phyloP scores from a whole-genome alignment of 2,888 invertebrate species.

The Troides oblongomaculatus region DNA sequence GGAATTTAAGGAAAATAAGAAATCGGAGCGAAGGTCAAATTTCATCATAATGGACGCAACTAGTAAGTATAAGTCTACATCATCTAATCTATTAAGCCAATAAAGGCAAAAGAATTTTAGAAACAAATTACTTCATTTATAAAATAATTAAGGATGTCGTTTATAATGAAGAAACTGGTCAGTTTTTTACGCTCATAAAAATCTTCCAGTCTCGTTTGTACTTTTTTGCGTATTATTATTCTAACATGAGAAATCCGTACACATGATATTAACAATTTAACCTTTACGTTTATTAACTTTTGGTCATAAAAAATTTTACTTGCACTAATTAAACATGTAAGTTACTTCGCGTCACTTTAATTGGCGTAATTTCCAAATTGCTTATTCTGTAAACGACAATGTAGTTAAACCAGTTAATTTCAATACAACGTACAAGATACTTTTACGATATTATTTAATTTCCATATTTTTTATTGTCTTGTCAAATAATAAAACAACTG shows the following conservation, averaged over 20 bases:
- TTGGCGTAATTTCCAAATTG: conserved; percentile 14
- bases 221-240: not conserved
- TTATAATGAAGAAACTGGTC: too few relatives aligned
- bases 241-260: too few relatives aligned
- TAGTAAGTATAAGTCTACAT: conserved; percentile 58
- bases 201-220: too few relatives aligned
- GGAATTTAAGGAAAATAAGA: conserved; percentile 43
- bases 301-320: too few relatives aligned
- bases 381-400: not conserved
- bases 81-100: not conserved
- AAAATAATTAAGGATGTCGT: not conserved
- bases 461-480: too few relatives aligned
- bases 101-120: not conserved
- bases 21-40: conserved; percentile 64
- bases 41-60: conserved; percentile 75
- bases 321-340: not conserved
- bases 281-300: too few relatives aligned
- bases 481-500: too few relatives aligned
- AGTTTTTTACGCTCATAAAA: not conserved
- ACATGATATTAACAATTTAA: too few relatives aligned
- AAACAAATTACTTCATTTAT: not conserved
- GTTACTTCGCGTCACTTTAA: not conserved
- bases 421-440: not conserved
- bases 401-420: conserved; percentile 13
- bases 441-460: not conserved